Evolutionary conservation across 30 jellyfish, hydroid and myxozoan genomes (phyloP), one percentile per base, ranked within the genome.

Genomic region (Aurelia aurita complex sp. Pacific): DNA sequence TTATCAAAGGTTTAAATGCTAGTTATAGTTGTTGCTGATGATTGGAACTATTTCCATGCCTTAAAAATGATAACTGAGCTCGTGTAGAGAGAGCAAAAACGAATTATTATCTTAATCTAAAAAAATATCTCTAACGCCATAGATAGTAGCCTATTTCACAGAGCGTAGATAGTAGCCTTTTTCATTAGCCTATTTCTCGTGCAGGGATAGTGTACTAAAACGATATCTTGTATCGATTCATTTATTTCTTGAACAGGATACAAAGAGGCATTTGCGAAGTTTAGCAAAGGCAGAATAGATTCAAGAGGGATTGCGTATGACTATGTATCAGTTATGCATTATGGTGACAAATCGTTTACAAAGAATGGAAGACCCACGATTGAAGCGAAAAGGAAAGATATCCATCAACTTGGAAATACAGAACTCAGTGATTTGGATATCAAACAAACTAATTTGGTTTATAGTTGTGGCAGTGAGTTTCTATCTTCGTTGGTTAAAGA

Each of bases 341-440:
- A 94, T 66, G 94, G 99, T 15, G 74, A 74, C 59, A 94, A 94
- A 35, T 97, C 99, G 12, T 94, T 94, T 65, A 83, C 99, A 8
- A 89, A 89, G 73, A 94, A 94, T 64, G 97, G 97, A 42, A 73
- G 81, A 64, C 97, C 92, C 55, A 94, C 99, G 33, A 94, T 94
- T 18, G 64, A 55, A 67, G 97, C 99, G 23, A 94, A 94, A 74
- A 62, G 38, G 12, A 67, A 68, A 4, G 87, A 83, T 4, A 84
- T 94, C 40, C 76, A 57, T 77, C 66, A 57, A 33, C 95, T 94
- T 19, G 99, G 99, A 19, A 94, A 89, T 85, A 78, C 92, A n/a
- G 95, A 88, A 40, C 86, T 94, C 32, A 88, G 97, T 73, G 83
- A 70, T 15, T 67, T 94, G 86, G 99, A 94, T 80, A 86, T 94